These are phyloP conservation scores for Poecilia gillii DNA, from an alignment of 2,797 vertebrate species.

Conservation along the genomic window DNA sequence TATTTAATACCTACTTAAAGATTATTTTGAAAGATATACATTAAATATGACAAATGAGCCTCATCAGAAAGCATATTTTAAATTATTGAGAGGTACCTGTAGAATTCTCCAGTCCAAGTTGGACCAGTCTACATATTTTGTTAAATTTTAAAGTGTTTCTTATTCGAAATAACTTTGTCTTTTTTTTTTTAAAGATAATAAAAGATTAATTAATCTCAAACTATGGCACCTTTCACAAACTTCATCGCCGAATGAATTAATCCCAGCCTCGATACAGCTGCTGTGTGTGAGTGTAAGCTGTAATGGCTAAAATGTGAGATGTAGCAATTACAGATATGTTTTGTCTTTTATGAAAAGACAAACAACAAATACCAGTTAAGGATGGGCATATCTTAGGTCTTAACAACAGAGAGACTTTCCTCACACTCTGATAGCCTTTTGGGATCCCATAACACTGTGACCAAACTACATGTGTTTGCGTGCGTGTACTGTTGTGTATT, in stretches of 20 bases:
- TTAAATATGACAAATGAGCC: neutral
- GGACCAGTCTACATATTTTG: neutral
- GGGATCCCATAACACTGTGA: constrained; percentile 42
- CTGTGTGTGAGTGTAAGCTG: neutral
- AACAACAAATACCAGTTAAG: neutral
- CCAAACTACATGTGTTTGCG: constrained; percentile 23
- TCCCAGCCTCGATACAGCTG: neutral
- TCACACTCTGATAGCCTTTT: constrained; percentile 31
- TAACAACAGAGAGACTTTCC: constrained; percentile 37
- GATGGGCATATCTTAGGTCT: constrained; percentile 21
- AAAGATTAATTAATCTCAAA: neutral
- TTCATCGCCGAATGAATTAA: neutral
- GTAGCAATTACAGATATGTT: neutral
- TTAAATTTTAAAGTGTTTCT: neutral
- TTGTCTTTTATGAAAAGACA: neutral
- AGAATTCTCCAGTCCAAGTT: neutral
- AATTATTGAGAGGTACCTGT: neutral
- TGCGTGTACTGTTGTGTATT: constrained; percentile 31
- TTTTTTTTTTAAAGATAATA: neutral
- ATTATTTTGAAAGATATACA: neutral
- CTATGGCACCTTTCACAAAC: neutral
- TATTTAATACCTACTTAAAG: neutral
- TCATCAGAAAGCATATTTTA: neutral
- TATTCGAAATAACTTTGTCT: neutral
- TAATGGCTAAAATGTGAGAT: neutral